These are phyloP conservation scores for Sycophila texana DNA, from an alignment of 2,888 invertebrate species.

Conservation along the genomic window DNA sequence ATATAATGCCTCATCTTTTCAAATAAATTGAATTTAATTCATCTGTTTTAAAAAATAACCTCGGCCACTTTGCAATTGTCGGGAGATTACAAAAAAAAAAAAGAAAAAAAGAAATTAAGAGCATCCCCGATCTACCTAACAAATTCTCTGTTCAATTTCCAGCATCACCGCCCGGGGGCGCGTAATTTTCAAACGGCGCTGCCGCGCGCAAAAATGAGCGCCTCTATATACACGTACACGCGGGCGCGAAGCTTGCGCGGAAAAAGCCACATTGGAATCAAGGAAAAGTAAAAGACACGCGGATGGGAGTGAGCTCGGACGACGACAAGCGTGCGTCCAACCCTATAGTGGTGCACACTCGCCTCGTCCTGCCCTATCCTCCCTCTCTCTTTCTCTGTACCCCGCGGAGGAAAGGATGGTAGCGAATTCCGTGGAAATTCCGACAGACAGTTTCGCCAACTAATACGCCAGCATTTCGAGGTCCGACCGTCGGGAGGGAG, in stretches of 20 bases:
- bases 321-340: slow-evolving; percentile 28
- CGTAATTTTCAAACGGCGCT: neutral
- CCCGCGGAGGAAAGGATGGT: slow-evolving; percentile 18
- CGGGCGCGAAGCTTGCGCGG: neutral
- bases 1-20: no score
- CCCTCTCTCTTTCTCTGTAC: neutral
- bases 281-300: neutral
- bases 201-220: neutral
- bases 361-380: neutral
- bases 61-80: no score
- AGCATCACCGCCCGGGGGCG: neutral
- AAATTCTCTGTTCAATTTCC: no score
- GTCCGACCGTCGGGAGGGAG: neutral
- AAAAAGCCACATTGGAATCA: neutral
- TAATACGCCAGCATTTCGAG: slow-evolving; percentile 53
- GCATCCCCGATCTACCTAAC: no score
- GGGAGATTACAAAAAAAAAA: no score
- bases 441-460: slow-evolving; percentile 60
- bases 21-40: no score
- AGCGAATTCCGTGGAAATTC: slow-evolving; percentile 61
- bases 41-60: no score
- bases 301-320: neutral
- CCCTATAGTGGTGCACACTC: neutral
- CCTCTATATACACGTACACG: neutral
- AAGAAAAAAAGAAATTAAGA: no score